A percentile compares a stretch with the other conserved stretches of the same genome.
Conservation (phyloP, 2,797 vertebrate genomes). For the Oreonectes daqikongensis region DNA sequence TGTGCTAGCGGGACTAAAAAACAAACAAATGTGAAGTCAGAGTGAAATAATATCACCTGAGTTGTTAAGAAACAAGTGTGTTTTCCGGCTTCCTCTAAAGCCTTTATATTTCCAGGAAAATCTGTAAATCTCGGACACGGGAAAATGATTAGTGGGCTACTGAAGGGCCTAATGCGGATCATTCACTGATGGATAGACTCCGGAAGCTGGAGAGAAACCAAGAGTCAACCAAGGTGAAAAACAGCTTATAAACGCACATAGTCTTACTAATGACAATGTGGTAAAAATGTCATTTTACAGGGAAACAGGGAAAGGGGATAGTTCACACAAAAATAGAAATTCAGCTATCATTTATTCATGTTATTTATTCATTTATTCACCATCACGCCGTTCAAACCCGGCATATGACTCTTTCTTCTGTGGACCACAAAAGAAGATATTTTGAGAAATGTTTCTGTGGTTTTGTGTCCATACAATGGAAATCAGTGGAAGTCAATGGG, state of each 20-base stretch:
- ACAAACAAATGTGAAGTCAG: not conserved
- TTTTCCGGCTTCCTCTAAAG: slow-evolving; percentile 49
- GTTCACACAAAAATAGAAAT: too few species aligned
- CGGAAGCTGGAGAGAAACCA: slow-evolving; percentile 24
- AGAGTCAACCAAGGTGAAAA: slow-evolving; percentile 8
- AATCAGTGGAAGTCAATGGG: too few species aligned
- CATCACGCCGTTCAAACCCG: too few species aligned
- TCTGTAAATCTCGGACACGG: slow-evolving; percentile 71
- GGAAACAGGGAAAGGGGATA: too few species aligned
- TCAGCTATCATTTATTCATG: too few species aligned
- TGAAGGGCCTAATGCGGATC: slow-evolving; percentile 53
- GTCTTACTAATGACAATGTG: not conserved
- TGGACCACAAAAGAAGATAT: too few species aligned
- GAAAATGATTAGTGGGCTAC: slow-evolving; percentile 72
- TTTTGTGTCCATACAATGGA: too few species aligned
- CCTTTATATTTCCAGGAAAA: slow-evolving; percentile 16
- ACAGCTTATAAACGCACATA: not conserved
- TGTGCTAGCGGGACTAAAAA: not conserved
- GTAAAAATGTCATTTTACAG: too few species aligned
- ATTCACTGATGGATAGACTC: slow-evolving; percentile 38
- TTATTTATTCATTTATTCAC: too few species aligned
- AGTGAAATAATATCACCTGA: not conserved
- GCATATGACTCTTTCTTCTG: too few species aligned
- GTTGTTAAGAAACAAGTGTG: not conserved
- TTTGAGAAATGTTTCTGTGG: too few species aligned